Conservation (phyloP, 2,797 vertebrate genomes). For the Morus bassanus region DNA sequence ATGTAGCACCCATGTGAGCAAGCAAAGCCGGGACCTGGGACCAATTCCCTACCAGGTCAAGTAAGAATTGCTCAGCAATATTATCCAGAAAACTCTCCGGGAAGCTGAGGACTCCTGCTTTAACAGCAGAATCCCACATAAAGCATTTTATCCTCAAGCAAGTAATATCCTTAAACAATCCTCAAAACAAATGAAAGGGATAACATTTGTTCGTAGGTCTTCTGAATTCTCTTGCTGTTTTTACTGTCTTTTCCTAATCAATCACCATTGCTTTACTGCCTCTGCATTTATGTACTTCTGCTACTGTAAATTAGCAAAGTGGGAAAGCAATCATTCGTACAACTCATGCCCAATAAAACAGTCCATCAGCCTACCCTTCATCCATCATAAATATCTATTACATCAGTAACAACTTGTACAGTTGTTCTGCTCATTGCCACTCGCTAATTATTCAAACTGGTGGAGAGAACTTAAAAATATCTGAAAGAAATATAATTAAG, state of each 20-base stretch:
- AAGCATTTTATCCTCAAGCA: not conserved
- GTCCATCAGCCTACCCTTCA: not conserved
- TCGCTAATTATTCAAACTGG: not conserved
- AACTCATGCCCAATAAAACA: not conserved
- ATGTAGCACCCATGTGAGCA: rapidly evolving
- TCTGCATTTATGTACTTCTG: not conserved
- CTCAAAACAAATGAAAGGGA: not conserved
- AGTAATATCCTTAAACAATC: not conserved
- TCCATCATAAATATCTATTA: not conserved
- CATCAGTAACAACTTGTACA: not conserved
- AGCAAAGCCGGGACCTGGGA: not conserved
- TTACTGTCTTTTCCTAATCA: not conserved
- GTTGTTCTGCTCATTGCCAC: not conserved
- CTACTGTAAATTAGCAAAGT: not conserved
- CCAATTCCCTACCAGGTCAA: not conserved
- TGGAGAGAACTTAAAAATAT: not conserved
- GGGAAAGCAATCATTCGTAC: not conserved
- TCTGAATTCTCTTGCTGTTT: not conserved
- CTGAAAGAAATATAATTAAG: not conserved
- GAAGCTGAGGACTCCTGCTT: not conserved
- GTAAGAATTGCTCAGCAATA: not conserved
- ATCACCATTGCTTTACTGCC: not conserved
- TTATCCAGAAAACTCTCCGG: not conserved
- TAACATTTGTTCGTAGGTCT: not conserved
- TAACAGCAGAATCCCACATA: not conserved